Base-by-base conservation (phyloP, 2,797 vertebrate genomes). In the Cirrhinus mrigala region DNA sequence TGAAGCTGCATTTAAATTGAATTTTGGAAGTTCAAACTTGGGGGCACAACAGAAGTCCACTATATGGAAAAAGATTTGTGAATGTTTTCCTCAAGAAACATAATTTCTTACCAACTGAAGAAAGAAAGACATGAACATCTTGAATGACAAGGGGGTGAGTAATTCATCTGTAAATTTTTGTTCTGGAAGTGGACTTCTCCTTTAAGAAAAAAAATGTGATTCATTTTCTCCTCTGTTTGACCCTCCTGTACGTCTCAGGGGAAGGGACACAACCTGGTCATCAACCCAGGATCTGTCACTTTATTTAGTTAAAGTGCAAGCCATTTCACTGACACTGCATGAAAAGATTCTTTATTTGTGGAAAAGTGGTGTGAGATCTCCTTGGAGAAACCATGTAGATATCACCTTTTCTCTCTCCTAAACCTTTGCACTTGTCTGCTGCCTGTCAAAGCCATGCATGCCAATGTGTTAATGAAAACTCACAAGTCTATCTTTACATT, bases 381-480 rank as follows among this genome's bases (percentile, higher is more conserved):
- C 10, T 68, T 40, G n/a, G 46, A 22, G 48, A 74, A 48, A 22
- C 18, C 60, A 54, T 8, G 22, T 20, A 24, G 27, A 82, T 58
- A 68, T 58, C 29, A 62, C 52, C 27, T 80, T 84, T 29, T 56
- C 24, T 66, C 27, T 24, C 50, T 27, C 8, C 27, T 10, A 46
- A 56, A 73, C 66, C 74, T 62, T 71, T 58, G 37, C 62, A 50
- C 60, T 86, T 66, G 33, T 82, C 70, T 75, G 46, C 48, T 52
- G 33, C 48, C 52, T 69, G 82, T 84, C 74, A 78, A 46, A 69
- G 33, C 12, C 74, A 70, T 14, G 46, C 48, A 79, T 50, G 24
- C 52, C 56, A 64, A 64, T 6, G 68, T 79, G 76, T 73, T 85
- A 79, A 84, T 84, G 40, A 79, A 48, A 85, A 85, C 27, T 85